A percentile compares a stretch with the other conserved stretches of the same genome.
phyloP scores from a whole-genome alignment of 2,888 invertebrate genomes.

The Lepidocyrtinus sp. region DNA sequence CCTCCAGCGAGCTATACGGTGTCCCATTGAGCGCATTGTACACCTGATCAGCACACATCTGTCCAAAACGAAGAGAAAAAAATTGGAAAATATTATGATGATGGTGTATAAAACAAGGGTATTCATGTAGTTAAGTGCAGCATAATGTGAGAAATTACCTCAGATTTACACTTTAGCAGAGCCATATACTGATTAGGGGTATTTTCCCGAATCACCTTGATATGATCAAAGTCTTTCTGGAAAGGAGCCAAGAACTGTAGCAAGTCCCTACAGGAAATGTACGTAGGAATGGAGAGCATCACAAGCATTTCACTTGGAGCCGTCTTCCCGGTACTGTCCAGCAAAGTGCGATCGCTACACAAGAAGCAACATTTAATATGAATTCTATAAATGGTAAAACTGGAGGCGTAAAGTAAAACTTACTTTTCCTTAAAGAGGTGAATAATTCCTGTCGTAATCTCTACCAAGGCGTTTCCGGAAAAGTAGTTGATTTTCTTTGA shows the following conservation, averaged over 20 bases:
- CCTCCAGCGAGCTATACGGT: constrained; percentile 94
- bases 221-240: constrained; percentile 88
- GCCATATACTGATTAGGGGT: constrained; percentile 98
- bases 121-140: not conserved
- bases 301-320: constrained; percentile 88
- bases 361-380: constrained; percentile 65
- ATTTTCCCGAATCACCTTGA: constrained; percentile 90
- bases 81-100: not conserved
- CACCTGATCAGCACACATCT: constrained; percentile 90
- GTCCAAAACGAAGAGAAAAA: constrained; percentile 70
- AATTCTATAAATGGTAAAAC: not conserved
- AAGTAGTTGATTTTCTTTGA: constrained; percentile 77
- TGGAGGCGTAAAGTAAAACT: constrained; percentile 71
- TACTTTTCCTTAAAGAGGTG: constrained; percentile 98
- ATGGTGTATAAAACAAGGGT: too few species aligned
- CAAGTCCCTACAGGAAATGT: constrained; percentile 93
- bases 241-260: constrained; percentile 95
- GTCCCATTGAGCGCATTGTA: constrained; percentile 93
- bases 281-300: constrained; percentile 90
- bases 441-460: constrained; percentile 95
- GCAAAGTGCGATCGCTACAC: constrained; percentile 81
- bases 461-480: constrained; percentile 97
- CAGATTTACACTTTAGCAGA: constrained; percentile 83
- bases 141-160: constrained; percentile 71
- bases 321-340: constrained; percentile 77